phyloP scores from a whole-genome alignment of 2,888 invertebrate genomes.

The Parnassius smintheus region DNA sequence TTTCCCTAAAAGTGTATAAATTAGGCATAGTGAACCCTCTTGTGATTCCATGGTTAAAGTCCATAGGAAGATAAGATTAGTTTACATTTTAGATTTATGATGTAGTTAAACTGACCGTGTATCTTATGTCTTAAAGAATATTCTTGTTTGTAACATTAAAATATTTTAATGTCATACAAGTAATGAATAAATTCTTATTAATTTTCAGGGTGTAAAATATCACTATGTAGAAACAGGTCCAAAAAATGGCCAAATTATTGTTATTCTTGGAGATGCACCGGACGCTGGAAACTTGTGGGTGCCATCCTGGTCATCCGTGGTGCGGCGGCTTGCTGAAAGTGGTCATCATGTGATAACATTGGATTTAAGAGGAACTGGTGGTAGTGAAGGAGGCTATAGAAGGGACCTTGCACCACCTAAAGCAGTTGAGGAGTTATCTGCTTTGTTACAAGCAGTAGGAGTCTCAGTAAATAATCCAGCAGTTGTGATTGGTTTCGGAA shows the following conservation, averaged over 20 bases:
- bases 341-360: constrained; percentile 64
- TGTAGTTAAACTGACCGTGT: too few species aligned
- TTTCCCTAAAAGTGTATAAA: not conserved
- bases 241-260: constrained; percentile 53
- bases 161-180: not conserved
- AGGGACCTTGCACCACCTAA: constrained; percentile 61
- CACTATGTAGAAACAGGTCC: constrained; percentile 74
- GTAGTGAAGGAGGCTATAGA: constrained; percentile 64
- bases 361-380: constrained; percentile 69
- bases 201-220: constrained; percentile 69
- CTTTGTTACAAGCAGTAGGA: constrained; percentile 59
- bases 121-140: too few species aligned
- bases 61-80: constrained; percentile 13
- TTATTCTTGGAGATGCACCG: constrained; percentile 70
- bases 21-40: not conserved
- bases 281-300: constrained; percentile 61
- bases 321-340: constrained; percentile 53
- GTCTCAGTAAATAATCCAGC: constrained; percentile 58
- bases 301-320: constrained; percentile 58
- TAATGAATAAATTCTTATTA: not conserved
- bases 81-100: not conserved
- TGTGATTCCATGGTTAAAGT: constrained; percentile 8
- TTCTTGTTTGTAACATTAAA: too few species aligned
- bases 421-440: constrained; percentile 61
- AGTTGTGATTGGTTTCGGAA: constrained; percentile 66